Evolutionary conservation across 2,797 vertebrate species (phyloP).

Genomic region (Dryobates pubescens): DNA sequence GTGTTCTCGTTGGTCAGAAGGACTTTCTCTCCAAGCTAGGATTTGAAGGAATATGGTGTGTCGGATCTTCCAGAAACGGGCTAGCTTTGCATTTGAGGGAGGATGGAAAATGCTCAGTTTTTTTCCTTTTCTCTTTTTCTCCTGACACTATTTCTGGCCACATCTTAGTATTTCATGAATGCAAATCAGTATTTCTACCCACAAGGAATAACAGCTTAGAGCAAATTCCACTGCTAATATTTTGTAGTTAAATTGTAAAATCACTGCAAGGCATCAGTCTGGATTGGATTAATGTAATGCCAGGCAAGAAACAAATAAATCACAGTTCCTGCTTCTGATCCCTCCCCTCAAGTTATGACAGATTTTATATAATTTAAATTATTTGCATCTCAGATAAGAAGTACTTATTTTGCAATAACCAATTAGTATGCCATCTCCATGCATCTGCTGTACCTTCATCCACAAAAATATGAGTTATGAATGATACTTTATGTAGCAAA

Average conservation of each 20-base stretch:
- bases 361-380: not conserved
- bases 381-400: not conserved
- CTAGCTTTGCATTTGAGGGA: not conserved
- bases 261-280: not conserved
- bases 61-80: not conserved
- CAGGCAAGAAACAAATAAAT: conserved; percentile 13
- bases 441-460: not conserved
- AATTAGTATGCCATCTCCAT: not conserved
- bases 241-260: conserved; percentile 26
- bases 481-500: not conserved
- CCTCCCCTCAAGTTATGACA: not conserved
- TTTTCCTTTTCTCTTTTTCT: not conserved
- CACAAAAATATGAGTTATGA: not conserved
- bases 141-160: not conserved
- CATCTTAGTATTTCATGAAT: not conserved
- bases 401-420: not conserved
- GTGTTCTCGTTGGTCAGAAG: not conserved
- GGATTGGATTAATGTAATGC: conserved; percentile 13
- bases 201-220: conserved; percentile 12
- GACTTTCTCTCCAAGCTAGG: not conserved
- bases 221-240: conserved; percentile 2
- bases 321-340: not conserved
- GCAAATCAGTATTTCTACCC: conserved; percentile 1
- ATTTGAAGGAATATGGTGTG: not conserved
- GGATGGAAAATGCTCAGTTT: not conserved